phyloP scores from a whole-genome alignment of 2,113 vertebrate species.

The human region GRCh38 chr4:43210501-43211000 shows the following conservation, averaged over 20 bases:
- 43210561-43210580: no score
- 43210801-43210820: neutral
- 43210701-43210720: neutral
- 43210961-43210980: neutral
- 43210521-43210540: no score
- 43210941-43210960: neutral
- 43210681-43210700: neutral
- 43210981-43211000: neutral
- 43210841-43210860: neutral
- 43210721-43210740: neutral
- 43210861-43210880: neutral
- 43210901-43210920: neutral
- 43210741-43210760: neutral
- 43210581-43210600: no score
- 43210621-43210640: no score
- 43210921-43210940: neutral
- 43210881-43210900: neutral
- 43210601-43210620: no score
- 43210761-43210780: neutral
- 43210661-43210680: neutral
- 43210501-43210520: no score
- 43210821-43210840: neutral
- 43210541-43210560: no score
- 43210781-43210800: neutral
- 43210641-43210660: neutral